A percentile compares a stretch with the other conserved stretches of the same genome.
These are phyloP conservation scores for Rhegmatorhina hoffmannsi DNA, from an alignment of 2,113 vertebrate genomes.

Conservation along the genomic window DNA sequence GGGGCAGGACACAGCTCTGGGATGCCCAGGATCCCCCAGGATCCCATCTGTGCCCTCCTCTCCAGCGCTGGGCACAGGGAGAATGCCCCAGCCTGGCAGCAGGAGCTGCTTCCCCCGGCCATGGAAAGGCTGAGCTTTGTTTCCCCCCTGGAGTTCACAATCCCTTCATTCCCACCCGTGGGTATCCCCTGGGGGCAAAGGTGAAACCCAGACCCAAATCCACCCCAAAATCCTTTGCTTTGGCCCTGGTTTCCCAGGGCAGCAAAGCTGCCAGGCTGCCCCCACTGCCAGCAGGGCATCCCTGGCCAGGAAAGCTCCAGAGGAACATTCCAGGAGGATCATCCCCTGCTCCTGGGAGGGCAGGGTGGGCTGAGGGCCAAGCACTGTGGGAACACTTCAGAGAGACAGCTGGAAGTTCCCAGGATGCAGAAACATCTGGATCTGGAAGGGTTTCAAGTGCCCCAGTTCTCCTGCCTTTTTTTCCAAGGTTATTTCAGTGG, in stretches of 20 bases:
- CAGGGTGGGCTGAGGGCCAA: background rate
- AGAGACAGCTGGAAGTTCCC: background rate
- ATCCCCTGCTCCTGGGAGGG: background rate
- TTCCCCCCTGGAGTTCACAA: background rate
- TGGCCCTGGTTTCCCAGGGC: background rate
- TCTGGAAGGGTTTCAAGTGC: background rate
- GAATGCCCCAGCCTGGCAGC: accelerated
- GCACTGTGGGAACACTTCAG: accelerated
- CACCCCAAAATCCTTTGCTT: too few species aligned
- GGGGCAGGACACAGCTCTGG: too few species aligned
- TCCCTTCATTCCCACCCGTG: background rate
- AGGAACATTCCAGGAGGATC: background rate
- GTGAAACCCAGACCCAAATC: too few species aligned
- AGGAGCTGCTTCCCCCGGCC: accelerated
- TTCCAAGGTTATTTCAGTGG: background rate
- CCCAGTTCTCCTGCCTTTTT: background rate
- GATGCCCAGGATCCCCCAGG: too few species aligned
- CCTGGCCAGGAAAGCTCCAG: background rate
- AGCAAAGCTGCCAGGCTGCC: background rate
- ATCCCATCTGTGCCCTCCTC: too few species aligned
- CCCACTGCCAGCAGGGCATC: background rate
- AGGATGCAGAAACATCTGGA: accelerated
- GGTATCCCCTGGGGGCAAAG: too few species aligned
- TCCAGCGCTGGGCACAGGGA: background rate
- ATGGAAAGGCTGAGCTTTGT: accelerated